phyloP scores from a whole-genome alignment of 2,888 invertebrate genomes.

The Theodoxus fluviatilis region DNA sequence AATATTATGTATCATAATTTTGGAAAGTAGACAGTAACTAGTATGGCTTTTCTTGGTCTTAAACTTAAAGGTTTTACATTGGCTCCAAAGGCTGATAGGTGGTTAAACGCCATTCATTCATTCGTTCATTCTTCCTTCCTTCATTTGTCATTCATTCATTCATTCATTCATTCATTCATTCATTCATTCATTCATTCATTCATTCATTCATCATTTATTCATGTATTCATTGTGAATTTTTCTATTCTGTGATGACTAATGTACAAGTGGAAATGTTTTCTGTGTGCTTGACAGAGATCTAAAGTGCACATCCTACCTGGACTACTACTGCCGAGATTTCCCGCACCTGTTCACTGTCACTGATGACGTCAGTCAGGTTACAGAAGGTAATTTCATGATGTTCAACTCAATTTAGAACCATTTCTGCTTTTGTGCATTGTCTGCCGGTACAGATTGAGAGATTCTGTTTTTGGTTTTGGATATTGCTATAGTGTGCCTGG shows the following conservation, averaged over 20 bases:
- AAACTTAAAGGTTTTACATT: no score
- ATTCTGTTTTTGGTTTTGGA: no score
- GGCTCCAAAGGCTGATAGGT: no score
- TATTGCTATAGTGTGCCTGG: no score
- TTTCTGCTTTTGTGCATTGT: no score
- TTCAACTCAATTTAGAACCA: no score
- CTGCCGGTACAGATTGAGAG: no score
- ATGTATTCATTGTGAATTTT: constrained; percentile 3
- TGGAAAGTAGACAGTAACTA: no score
- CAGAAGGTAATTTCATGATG: constrained; percentile 48
- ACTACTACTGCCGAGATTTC: constrained; percentile 87
- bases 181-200: no score
- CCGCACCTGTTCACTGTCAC: constrained; percentile 70
- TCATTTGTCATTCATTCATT: not conserved
- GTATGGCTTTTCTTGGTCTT: no score
- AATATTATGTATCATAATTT: no score
- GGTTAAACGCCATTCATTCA: not conserved
- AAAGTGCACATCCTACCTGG: constrained; percentile 74
- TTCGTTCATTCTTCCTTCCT: not conserved
- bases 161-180: not conserved
- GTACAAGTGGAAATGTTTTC: not conserved
- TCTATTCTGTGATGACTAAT: not conserved
- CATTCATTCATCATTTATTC: not conserved
- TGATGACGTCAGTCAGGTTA: constrained; percentile 45
- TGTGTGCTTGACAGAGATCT: constrained; percentile 71